Base-by-base conservation (phyloP, 2,888 invertebrate genomes). In the Bugulina stolonifera region DNA sequence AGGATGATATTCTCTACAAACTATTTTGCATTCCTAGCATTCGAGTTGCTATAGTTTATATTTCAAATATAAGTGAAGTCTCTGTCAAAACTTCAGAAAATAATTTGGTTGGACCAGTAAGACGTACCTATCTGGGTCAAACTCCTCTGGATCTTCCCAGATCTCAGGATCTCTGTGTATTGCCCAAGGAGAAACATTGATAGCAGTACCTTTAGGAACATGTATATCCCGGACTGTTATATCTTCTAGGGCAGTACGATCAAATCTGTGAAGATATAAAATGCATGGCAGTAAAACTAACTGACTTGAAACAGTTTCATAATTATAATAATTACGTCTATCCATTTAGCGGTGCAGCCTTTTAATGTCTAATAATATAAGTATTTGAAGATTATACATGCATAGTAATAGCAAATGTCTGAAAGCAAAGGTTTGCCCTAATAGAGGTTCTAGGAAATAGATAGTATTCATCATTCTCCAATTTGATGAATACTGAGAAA, bases 81-180 rank as follows among this genome's bases (percentile, higher is more conserved):
- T 10, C 18, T 10, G 18, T 43, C 10, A 43, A 43, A 43, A 43
- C 43, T 43, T 43, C 18, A 43, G 43, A 5, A 43, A 18, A 43
- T 43, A 18, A 43, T 43, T 10, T 10, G 43, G 43, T 10, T 18
- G 18, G 43, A 43, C 10, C 18, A 43, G 18, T 5, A 43, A 18
- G 18, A 23, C 55, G 10, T 25, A 55, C 55, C 55, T 55, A 23
- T 55, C 10, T 18, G 55, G 55, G n/a, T 55, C 55, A 55, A 55
- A 55, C 23, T 55, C 55, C 55, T 55, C 55, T 3, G 55, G 55
- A 23, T 55, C 25, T 23, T 55, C 55, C 55, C 55, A 55, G 23
- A 55, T 25, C 25, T 55, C 55, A 5, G 55, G 55, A 25, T 55
- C 55, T 55, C 55, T 55, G 18, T 55, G 55, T 10, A 55, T 55